Evolutionary conservation across 2,888 invertebrate species (phyloP).

Genomic region (Aplocera efformata): DNA sequence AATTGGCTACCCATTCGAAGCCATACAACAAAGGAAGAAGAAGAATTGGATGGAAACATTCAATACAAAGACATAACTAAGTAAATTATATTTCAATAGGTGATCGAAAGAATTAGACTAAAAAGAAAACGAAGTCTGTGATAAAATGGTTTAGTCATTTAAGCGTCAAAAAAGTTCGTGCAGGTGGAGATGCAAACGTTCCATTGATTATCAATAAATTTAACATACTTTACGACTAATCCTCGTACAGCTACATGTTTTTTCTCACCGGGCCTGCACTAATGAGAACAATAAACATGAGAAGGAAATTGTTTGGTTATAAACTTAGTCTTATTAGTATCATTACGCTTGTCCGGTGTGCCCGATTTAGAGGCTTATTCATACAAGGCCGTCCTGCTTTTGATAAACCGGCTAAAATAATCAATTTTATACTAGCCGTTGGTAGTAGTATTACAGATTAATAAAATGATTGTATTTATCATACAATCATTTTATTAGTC

Average conservation of each 20-base stretch:
- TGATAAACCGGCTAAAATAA: slow-evolving; percentile 11
- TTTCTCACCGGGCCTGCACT: slow-evolving; percentile 32
- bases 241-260: slow-evolving; percentile 21
- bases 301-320: slow-evolving; percentile 47
- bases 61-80: too few species aligned
- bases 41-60: too few species aligned
- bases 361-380: slow-evolving; percentile 46
- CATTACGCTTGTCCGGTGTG: slow-evolving; percentile 47
- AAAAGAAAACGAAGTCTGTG: too few species aligned
- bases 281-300: slow-evolving; percentile 37
- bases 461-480: too few species aligned
- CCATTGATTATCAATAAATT: slow-evolving; percentile 22
- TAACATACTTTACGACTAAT: slow-evolving; percentile 21
- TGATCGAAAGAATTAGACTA: too few species aligned
- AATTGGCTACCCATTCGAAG: too few species aligned
- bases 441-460: too few species aligned
- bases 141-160: neutral
- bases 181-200: slow-evolving; percentile 1
- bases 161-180: neutral
- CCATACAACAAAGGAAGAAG: too few species aligned
- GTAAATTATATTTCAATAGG: too few species aligned
- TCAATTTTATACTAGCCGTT: too few species aligned
- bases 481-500: too few species aligned
- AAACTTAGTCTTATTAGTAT: slow-evolving; percentile 54
- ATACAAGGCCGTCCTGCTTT: slow-evolving; percentile 45